Evolutionary conservation across 2,888 invertebrate species (phyloP), one percentile per base, ranked within the genome.

Genomic region (Drosophila nr. perissopoda): DNA sequence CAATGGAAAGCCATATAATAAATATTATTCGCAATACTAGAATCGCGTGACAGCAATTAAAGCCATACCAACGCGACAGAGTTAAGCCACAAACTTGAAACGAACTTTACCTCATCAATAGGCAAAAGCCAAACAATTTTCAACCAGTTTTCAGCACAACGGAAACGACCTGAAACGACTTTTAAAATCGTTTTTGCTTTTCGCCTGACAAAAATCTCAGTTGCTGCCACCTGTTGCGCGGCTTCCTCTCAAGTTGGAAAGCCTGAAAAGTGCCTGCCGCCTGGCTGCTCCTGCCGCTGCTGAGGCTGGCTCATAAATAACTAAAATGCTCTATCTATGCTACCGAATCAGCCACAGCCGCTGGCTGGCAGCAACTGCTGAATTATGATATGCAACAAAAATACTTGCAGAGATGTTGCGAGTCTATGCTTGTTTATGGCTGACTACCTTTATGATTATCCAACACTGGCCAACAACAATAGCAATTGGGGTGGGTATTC

Each of bases 81-180:
- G 73, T 82, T 77, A 78, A 75, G 72, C 64, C 76, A 78, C 80
- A 75, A 81, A 84, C 79, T 69, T 65, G 69, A 49, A 53, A 58
- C 38, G 16, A 57, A 57, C 40, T 51, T 38, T 49, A 10, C 36
- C 34, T 25, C 38, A 52, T 38, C 60, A 69, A 76, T 69, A 52
- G 36, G 77, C 52, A 49, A 69, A 42, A 45, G 38, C 54, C 34
- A 66, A 78, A 73, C 57, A 65, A 58, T 78, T 78, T 75, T 60
- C 38, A 70, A 60, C 72, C 71, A 59, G 58, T 70, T 64, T 74
- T 1, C 18, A 29, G 33, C 70, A 54, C 33, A 57, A 60, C 40
- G 69, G 54, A 69, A 68, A 75, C 38, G 33, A 45, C 34, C 63
- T 54, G 77, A 71, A 77, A 61, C 64, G 59, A 71, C 77, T 69